Evolutionary conservation across 1,140 invertebrate species (phyloP).

Genomic region (Apis florea): DNA sequence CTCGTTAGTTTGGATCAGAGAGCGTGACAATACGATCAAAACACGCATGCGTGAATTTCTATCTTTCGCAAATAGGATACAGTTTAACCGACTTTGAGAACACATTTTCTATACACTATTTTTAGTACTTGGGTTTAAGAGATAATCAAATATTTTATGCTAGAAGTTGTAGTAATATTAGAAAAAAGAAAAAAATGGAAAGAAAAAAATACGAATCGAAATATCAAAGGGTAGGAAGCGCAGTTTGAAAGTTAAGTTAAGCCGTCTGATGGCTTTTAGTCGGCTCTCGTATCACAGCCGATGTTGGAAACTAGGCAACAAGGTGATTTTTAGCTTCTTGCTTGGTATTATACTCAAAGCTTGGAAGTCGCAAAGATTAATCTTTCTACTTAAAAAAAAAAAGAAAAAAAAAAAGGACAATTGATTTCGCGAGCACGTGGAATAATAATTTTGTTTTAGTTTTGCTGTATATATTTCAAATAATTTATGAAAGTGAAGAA

Average conservation of each 20-base stretch:
- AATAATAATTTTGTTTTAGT: neutral
- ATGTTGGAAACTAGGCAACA: neutral
- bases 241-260: neutral
- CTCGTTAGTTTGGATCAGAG: neutral
- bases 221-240: neutral
- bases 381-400: neutral
- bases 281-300: neutral
- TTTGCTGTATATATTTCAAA: neutral
- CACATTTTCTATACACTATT: neutral
- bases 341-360: neutral
- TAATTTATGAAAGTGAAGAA: too few relatives aligned
- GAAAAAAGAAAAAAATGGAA: too few relatives aligned
- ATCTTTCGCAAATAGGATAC: neutral
- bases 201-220: neutral
- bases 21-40: neutral
- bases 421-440: neutral
- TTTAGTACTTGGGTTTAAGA: too few relatives aligned
- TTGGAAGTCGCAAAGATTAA: neutral
- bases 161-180: too few relatives aligned
- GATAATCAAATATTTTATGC: too few relatives aligned
- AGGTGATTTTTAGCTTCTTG: constrained; percentile 1
- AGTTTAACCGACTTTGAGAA: constrained; percentile 12
- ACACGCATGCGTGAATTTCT: constrained; percentile 1
- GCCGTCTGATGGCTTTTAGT: neutral
- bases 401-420: neutral